Base-by-base conservation (phyloP, 2,888 invertebrate species). In the Antheraea assamensis region DNA sequence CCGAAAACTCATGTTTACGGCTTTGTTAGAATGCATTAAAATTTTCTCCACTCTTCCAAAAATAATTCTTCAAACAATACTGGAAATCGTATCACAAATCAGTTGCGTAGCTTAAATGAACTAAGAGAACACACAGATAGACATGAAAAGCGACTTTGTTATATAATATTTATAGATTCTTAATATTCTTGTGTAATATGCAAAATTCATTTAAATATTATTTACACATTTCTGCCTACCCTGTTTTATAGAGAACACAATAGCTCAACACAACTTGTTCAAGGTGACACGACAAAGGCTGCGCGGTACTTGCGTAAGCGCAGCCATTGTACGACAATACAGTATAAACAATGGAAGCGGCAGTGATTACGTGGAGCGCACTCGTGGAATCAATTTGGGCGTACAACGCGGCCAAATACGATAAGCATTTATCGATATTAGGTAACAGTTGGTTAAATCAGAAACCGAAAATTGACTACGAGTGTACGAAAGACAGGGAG, bases 211-310 rank as follows among this genome's bases (percentile, higher is more conserved):
- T 58, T n/a, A 21, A 55, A n/a, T n/a, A 55, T 21, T 55, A 3
- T 13, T 8, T 24, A 24, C 3, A 35, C 58, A 61, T 64, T 35
- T 30, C 64, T 72, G 72, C 72, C 64, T 24, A 72, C 72, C 72
- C 27, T 24, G 58, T 47, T 4, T 68, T 31, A 35, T n/a, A 68
- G 21, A 21, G n/a, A 68, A 68, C 68, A 68, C 68, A 83, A 83
- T 83, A 81, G 79, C 74, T 76, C 76, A 77, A 79, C 81, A 82
- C 81, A 81, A 79, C 76, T 74, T 71, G 73, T 31, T 71, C 84
- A 83, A 85, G 85, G 84, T 74, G 80, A 70, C 58, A n/a, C 30
- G 47, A 72, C 72, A 72, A 70, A 42, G 49, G 72, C 58, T 66
- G 64, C 47, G 47, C 21, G 61, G 31, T 68, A 61, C 66, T 76